Evolutionary conservation across 2,797 vertebrate genomes (phyloP).

Genomic region (Epinephelus coioides): DNA sequence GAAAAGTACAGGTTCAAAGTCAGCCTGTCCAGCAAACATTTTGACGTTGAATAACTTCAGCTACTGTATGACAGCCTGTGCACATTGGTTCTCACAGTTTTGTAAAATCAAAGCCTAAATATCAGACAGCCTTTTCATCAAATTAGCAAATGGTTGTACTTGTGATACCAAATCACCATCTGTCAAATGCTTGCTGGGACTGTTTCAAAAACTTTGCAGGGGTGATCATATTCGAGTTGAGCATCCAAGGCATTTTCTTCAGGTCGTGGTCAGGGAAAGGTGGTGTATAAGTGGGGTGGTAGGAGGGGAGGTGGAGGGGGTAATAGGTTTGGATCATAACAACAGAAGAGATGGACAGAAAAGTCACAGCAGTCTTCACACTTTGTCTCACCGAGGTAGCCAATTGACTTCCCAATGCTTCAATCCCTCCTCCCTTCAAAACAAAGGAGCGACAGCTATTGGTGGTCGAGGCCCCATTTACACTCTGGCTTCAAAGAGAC

Average conservation of each 20-base stretch:
- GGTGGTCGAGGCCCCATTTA: slow-evolving; percentile 60
- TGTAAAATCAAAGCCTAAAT: background rate
- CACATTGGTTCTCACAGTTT: background rate
- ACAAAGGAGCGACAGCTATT: slow-evolving; percentile 79
- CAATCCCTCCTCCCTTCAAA: slow-evolving; percentile 88
- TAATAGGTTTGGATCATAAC: slow-evolving; percentile 23
- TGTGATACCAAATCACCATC: slow-evolving; percentile 17
- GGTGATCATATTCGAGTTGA: slow-evolving; percentile 13
- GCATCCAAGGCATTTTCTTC: slow-evolving; percentile 1
- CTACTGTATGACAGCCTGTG: background rate
- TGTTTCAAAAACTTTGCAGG: slow-evolving; percentile 9
- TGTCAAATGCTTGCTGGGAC: slow-evolving; percentile 62
- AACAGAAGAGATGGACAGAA: slow-evolving; percentile 46
- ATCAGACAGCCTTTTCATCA: background rate
- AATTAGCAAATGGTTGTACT: background rate
- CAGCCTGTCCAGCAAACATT: slow-evolving; percentile 57
- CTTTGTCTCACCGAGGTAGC: slow-evolving; percentile 85
- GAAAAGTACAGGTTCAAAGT: slow-evolving; percentile 21
- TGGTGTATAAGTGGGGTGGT: background rate
- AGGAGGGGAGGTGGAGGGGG: background rate
- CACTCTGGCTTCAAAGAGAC: slow-evolving; percentile 65
- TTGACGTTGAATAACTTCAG: background rate
- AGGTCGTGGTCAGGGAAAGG: slow-evolving; percentile 17
- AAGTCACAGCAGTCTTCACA: slow-evolving; percentile 76
- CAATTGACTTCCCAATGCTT: slow-evolving; percentile 86